Conservation (phyloP, 2,113 vertebrate genomes). For the Ptyas mucosa region DNA sequence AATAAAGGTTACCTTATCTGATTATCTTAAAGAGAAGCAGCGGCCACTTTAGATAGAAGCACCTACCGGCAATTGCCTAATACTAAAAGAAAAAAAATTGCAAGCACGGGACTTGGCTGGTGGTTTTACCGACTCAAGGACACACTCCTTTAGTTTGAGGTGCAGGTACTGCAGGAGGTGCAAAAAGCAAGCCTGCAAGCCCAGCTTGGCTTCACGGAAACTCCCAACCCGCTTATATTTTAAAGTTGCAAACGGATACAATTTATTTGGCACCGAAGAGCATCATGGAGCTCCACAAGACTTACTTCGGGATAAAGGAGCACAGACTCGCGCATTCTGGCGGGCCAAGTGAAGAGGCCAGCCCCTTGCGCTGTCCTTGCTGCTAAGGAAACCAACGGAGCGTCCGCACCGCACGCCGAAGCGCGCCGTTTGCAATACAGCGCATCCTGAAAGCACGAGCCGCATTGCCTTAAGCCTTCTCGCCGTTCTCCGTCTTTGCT, state of each 20-base stretch:
- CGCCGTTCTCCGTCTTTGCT: accelerated
- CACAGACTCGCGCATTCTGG: neutral
- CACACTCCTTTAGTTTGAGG: neutral
- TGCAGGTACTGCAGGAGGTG: neutral
- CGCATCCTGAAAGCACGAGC: accelerated
- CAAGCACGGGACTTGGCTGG: neutral
- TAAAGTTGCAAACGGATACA: neutral
- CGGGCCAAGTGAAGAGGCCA: neutral
- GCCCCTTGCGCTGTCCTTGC: accelerated
- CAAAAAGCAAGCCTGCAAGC: neutral
- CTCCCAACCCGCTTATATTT: neutral
- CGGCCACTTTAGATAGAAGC: neutral
- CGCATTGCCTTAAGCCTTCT: neutral
- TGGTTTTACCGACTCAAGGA: neutral
- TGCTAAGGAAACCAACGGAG: neutral
- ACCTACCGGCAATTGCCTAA: neutral
- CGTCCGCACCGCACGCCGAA: neutral
- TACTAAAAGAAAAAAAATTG: neutral
- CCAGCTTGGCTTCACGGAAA: neutral
- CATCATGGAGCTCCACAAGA: neutral
- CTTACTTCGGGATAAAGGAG: neutral
- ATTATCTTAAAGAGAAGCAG: neutral
- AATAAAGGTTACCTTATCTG: neutral
- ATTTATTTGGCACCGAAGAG: neutral
- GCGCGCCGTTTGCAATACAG: accelerated